These are phyloP conservation scores for Pristionchus japonicus DNA, from an alignment of 2,888 invertebrate genomes.

Conservation along the genomic window DNA sequence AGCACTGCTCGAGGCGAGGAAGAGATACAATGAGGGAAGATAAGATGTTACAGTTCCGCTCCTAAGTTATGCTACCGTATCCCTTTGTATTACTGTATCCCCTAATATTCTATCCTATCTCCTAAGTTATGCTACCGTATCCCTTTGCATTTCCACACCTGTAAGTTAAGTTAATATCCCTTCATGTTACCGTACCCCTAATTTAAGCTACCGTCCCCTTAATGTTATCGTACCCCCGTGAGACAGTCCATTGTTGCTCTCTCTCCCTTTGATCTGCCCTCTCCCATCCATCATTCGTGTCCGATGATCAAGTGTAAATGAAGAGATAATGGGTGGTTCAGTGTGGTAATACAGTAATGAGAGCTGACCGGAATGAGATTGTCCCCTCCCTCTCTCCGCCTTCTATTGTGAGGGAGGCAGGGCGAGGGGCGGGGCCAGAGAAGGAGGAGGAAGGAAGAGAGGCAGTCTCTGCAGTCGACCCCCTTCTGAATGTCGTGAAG, in stretches of 20 bases:
- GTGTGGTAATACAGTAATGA: conserved; percentile 40
- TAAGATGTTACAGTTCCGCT: not conserved
- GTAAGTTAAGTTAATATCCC: too few species aligned
- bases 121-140: conserved; percentile 1
- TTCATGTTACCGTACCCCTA: too few species aligned
- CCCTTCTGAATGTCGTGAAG: not conserved
- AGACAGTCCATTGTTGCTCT: not conserved
- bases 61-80: not conserved
- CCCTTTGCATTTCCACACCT: too few species aligned
- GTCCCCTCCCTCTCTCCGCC: not conserved
- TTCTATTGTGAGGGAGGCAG: not conserved
- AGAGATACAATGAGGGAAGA: not conserved
- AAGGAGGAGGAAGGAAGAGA: not conserved
- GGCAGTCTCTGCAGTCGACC: conserved; percentile 7
- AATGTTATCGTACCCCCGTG: conserved; percentile 29
- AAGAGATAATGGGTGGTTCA: conserved; percentile 33
- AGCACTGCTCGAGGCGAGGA: conserved; percentile 1
- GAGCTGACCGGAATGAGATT: conserved; percentile 44
- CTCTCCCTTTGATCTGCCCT: not conserved
- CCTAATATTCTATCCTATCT: too few species aligned
- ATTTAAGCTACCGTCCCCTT: too few species aligned
- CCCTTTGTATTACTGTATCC: too few species aligned
- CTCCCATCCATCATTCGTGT: conserved; percentile 27
- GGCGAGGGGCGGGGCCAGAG: conserved; percentile 10
- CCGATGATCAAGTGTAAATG: conserved; percentile 40